These are phyloP conservation scores for Synergus itoensis DNA, from an alignment of 2,888 invertebrate species.

Conservation along the genomic window DNA sequence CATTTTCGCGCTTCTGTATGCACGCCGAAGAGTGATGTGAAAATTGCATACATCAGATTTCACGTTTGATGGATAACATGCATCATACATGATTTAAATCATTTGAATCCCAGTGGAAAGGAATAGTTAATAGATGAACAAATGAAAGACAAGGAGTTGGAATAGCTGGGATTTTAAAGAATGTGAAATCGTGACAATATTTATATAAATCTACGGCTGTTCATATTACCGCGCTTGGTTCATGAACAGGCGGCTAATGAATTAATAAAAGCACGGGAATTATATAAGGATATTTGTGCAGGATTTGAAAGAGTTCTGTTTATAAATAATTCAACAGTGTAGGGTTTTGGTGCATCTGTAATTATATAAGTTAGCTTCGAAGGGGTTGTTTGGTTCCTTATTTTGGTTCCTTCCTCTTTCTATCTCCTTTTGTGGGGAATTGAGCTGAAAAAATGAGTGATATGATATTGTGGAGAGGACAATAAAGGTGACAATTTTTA, in stretches of 20 bases:
- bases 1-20: background rate
- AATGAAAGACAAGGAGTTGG: background rate
- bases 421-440: background rate
- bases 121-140: background rate
- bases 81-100: no score
- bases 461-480: background rate
- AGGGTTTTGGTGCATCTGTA: background rate
- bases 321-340: background rate
- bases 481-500: slow-evolving; percentile 15
- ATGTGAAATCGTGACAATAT: background rate
- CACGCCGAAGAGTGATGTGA: background rate
- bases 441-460: background rate
- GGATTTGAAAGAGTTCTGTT: background rate
- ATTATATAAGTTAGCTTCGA: background rate
- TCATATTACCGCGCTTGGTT: background rate
- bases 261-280: no score
- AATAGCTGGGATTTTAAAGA: background rate
- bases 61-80: background rate
- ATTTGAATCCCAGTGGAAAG: background rate
- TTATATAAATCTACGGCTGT: background rate
- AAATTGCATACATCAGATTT: background rate
- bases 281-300: no score
- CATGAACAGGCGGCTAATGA: background rate
- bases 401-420: background rate
- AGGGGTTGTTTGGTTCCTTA: no score